Conservation (phyloP, 2,797 vertebrate genomes). For the Sebastes elongatus region DNA sequence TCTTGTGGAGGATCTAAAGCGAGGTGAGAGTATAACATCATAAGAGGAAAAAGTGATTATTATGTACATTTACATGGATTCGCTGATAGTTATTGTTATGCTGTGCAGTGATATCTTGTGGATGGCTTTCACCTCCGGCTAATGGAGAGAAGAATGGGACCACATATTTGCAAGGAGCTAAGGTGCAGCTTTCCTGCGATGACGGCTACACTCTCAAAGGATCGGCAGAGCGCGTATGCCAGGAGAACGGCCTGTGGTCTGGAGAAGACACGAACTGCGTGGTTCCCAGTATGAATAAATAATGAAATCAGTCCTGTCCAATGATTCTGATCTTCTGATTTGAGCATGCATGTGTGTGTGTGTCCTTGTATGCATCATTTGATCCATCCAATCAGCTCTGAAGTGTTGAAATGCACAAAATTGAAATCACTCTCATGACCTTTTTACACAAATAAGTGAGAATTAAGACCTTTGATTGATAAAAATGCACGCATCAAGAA, state of each 20-base stretch:
- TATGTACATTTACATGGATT: neutral
- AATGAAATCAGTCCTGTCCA: neutral
- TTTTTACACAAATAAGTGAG: neutral
- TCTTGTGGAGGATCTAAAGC: conserved; percentile 66
- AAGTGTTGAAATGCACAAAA: neutral
- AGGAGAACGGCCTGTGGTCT: conserved; percentile 68
- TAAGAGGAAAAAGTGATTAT: neutral
- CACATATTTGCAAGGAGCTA: conserved; percentile 69
- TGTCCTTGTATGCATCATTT: neutral
- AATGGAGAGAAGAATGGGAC: conserved; percentile 76
- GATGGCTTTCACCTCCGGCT: conserved; percentile 69
- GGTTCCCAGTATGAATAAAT: conserved; percentile 52
- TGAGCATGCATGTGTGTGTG: neutral
- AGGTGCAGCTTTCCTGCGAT: conserved; percentile 67
- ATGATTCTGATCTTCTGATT: conserved; percentile 12
- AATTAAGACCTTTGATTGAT: neutral
- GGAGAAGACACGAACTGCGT: conserved; percentile 67
- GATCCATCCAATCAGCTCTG: conserved; percentile 29
- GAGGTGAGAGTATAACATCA: conserved; percentile 39
- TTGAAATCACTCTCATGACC: neutral
- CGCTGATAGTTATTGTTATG: neutral
- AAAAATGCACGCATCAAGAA: neutral
- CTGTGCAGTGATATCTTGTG: conserved; percentile 73
- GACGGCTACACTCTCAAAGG: conserved; percentile 60
- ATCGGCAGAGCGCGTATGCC: conserved; percentile 61